phyloP scores from a whole-genome alignment of 1,140 invertebrate species.

The Melipona quadrifasciata region DNA sequence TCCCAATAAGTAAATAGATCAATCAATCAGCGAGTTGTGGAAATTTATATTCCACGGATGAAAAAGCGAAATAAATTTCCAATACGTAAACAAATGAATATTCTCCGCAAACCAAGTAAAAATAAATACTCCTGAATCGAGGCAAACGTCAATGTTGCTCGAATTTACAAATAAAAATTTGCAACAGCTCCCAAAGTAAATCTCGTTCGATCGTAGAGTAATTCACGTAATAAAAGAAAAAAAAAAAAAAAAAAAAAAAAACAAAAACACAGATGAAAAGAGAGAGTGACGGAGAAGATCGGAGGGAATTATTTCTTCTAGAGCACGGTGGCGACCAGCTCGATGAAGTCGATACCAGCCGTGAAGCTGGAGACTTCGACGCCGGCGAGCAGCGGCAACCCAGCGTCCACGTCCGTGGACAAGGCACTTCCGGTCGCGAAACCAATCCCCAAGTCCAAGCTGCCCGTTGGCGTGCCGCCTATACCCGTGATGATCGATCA shows the following conservation, averaged over 20 bases:
- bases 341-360: conserved; percentile 58
- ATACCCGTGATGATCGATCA: conserved; percentile 74
- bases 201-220: too few relatives aligned
- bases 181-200: too few relatives aligned
- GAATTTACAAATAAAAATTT: too few relatives aligned
- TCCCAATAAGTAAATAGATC: not conserved
- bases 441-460: conserved; percentile 69
- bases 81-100: not conserved
- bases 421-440: conserved; percentile 45
- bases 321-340: conserved; percentile 61
- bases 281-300: too few relatives aligned
- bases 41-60: not conserved
- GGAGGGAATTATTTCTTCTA: conserved; percentile 57
- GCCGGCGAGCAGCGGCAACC: conserved; percentile 57
- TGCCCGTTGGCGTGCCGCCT: conserved; percentile 77
- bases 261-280: not conserved
- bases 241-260: not conserved
- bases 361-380: conserved; percentile 60
- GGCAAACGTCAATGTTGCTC: too few relatives aligned
- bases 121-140: not conserved
- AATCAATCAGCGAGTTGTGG: not conserved
- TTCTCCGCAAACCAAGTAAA: not conserved
- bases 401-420: conserved; percentile 59
- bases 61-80: not conserved
- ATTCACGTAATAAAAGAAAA: not conserved